A percentile compares a stretch with the other conserved stretches of the same genome.
Conservation (phyloP, 1,140 invertebrate species). For the Pogonognathellus flavescens region DNA sequence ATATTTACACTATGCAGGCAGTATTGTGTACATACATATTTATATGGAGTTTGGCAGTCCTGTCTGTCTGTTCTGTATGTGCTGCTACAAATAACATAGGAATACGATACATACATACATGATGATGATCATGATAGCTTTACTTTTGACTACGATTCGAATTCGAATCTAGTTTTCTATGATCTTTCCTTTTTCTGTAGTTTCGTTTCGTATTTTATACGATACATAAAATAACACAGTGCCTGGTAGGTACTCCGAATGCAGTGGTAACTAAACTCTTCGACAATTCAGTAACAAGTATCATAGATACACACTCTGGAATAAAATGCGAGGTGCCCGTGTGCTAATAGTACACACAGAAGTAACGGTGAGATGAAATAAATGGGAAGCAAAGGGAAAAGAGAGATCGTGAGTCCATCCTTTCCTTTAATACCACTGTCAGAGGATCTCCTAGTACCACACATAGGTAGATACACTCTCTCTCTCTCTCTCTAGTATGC, state of each 20-base stretch:
- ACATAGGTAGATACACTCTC: not conserved
- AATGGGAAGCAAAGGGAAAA: slow-evolving; percentile 23
- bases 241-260: not conserved
- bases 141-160: slow-evolving; percentile 9
- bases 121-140: not conserved
- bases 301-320: too few relatives aligned
- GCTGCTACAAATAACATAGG: too few relatives aligned
- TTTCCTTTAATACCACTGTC: slow-evolving; percentile 6
- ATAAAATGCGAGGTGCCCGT: too few relatives aligned
- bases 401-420: slow-evolving; percentile 12
- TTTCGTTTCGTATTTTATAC: not conserved
- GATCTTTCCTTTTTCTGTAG: not conserved
- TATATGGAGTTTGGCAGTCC: too few relatives aligned
- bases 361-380: slow-evolving; percentile 18
- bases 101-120: slow-evolving; percentile 9
- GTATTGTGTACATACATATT: too few relatives aligned
- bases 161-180: not conserved
- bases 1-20: too few relatives aligned
- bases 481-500: not conserved
- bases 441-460: not conserved
- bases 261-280: too few relatives aligned
- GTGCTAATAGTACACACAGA: not conserved
- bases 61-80: too few relatives aligned
- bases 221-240: not conserved
- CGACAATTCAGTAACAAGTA: too few relatives aligned